Evolutionary conservation across 23 tunicate species (phyloP).

Genomic region (Oikopleura dioica): DNA sequence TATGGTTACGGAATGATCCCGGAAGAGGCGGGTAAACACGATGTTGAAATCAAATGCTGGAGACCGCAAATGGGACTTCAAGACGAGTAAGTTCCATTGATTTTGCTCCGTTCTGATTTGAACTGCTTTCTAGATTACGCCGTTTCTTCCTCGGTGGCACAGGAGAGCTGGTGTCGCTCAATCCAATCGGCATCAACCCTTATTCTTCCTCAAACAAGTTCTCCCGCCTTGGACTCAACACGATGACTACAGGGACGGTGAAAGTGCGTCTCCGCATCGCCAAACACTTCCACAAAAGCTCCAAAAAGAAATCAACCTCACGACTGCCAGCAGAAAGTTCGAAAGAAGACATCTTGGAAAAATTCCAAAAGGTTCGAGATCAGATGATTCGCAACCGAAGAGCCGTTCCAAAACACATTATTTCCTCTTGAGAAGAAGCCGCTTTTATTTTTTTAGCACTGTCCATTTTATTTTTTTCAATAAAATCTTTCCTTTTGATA

Average conservation of each 20-base stretch:
- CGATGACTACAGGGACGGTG: not conserved
- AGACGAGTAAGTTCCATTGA: not conserved
- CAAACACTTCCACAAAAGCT: too few species aligned
- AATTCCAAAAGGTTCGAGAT: not conserved
- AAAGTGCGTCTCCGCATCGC: too few species aligned
- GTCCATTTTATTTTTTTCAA: too few species aligned
- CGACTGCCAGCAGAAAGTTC: not conserved
- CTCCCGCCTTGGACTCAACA: not conserved
- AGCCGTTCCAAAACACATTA: constrained; percentile 1
- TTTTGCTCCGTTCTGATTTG: not conserved
- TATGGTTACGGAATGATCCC: not conserved
- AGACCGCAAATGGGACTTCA: not conserved
- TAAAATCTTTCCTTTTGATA: too few species aligned
- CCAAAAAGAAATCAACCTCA: not conserved
- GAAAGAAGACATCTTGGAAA: not conserved
- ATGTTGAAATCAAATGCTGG: not conserved
- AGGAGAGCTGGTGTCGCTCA: not conserved
- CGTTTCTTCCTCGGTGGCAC: not conserved
- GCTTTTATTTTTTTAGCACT: too few species aligned
- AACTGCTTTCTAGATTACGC: not conserved
- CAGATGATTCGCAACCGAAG: not conserved
- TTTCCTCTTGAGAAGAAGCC: too few species aligned
- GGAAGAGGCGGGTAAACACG: not conserved
- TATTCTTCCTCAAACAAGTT: not conserved
- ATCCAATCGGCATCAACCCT: not conserved